These are phyloP conservation scores for Spermophilus dauricus DNA, from an alignment of 2,113 vertebrate species.

Conservation along the genomic window DNA sequence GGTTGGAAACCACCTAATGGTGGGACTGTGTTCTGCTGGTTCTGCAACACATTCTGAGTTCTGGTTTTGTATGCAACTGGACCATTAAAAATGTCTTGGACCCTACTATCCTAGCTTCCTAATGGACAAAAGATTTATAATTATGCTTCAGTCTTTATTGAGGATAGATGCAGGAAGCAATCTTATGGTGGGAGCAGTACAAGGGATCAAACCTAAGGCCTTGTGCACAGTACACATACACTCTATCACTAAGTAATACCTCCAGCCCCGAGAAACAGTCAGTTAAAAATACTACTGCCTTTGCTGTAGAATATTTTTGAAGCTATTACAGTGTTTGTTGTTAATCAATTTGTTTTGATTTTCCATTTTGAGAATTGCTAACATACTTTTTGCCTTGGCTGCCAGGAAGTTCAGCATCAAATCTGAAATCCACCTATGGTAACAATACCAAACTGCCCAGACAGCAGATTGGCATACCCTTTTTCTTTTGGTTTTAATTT, in stretches of 20 bases:
- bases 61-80: background rate
- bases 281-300: background rate
- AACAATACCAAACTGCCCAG: background rate
- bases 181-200: too few relatives aligned
- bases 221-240: background rate
- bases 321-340: background rate
- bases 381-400: background rate
- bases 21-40: accelerated
- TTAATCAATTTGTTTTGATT: constrained; percentile 25
- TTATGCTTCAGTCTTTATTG: background rate
- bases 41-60: background rate
- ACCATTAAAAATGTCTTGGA: background rate
- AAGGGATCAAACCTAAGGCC: background rate
- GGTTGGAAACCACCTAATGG: background rate
- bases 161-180: background rate
- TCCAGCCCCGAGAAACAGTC: background rate
- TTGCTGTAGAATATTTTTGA: constrained; percentile 30
- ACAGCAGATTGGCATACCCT: too few relatives aligned
- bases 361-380: background rate
- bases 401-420: constrained; percentile 2
- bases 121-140: background rate
- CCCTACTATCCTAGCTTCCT: background rate
- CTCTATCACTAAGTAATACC: background rate
- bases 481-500: background rate
- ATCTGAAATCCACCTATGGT: background rate